phyloP scores from a whole-genome alignment of 2,113 vertebrate genomes.

The Oreotragus oreotragus region DNA sequence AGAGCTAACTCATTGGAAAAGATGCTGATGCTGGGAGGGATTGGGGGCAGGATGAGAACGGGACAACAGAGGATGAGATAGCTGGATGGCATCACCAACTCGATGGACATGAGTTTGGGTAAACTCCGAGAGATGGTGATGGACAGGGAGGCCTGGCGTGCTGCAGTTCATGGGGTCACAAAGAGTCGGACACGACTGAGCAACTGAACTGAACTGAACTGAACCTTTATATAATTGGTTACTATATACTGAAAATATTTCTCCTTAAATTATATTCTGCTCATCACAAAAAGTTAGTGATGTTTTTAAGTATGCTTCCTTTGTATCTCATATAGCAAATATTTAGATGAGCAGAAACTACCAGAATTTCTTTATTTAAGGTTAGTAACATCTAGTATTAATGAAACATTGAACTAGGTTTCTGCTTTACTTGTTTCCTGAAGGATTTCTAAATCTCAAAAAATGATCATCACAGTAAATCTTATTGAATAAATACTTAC shows the following conservation, averaged over 20 bases:
- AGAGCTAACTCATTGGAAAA: no score
- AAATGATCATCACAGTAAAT: neutral
- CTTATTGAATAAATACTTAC: neutral
- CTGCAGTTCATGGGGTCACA: fast-evolving
- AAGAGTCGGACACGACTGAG: neutral
- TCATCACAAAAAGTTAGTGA: neutral
- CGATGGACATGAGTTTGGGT: no score
- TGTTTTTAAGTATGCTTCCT: neutral
- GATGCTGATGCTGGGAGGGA: no score
- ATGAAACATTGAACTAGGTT: neutral
- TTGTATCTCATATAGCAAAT: neutral
- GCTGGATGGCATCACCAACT: no score
- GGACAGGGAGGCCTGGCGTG: no score
- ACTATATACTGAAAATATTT: neutral
- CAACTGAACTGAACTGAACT: no score
- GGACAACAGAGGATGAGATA: no score
- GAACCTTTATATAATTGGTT: neutral
- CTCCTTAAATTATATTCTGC: neutral
- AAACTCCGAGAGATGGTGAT: no score
- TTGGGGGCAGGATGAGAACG: no score
- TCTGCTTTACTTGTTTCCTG: neutral
- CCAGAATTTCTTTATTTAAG: neutral
- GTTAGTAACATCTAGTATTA: neutral
- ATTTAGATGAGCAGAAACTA: neutral
- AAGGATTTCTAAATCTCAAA: neutral